Evolutionary conservation across 1,140 invertebrate genomes (phyloP), one percentile per base, ranked within the genome.

Genomic region (Penaeus vannamei): DNA sequence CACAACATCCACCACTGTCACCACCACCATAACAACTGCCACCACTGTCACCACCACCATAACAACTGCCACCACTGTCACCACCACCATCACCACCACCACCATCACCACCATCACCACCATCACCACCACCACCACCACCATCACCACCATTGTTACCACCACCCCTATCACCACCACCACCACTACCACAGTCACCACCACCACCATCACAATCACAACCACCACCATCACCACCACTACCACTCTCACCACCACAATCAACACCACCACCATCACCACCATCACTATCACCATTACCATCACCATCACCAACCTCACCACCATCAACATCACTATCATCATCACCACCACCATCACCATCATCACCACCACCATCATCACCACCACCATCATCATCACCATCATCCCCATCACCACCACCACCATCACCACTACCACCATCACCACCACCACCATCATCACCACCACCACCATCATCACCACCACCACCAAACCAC

Each of bases 81-180:
- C 26, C 26, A 79, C 77, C 23, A 36, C 26, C 42, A 10, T 12
- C 23, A 79, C 77, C 46, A 79, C 77, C 46, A 32, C 77, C 42
- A 79, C 26, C 42, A 46, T 42, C 23, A 79, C 77, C 23, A 10
- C 32, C 42, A 79, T 42, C 46, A 79, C 77, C 46, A 29, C 77
- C 23, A 32, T 42, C 26, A 79, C 26, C 42, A 79, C 77, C 32
- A 77, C 72, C 32, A 77, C 72, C 32, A 23, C 17, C 20, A 77
- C 72, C 32, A 77, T 29, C 32, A 23, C 20, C 32, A 26, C 72
- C 29, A 77, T 77, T 14, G 26, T 53, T n/a, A 82, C 79, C n/a
- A 82, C 46, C 79, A 82, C 79, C 26, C 46, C 79, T 82, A 53
- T 53, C 60, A 82, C 79, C 26, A 82, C 79, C 26, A 82, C 46